Evolutionary conservation across 2,888 invertebrate species (phyloP), one percentile per base, ranked within the genome.

Genomic region (Taenaris catops): DNA sequence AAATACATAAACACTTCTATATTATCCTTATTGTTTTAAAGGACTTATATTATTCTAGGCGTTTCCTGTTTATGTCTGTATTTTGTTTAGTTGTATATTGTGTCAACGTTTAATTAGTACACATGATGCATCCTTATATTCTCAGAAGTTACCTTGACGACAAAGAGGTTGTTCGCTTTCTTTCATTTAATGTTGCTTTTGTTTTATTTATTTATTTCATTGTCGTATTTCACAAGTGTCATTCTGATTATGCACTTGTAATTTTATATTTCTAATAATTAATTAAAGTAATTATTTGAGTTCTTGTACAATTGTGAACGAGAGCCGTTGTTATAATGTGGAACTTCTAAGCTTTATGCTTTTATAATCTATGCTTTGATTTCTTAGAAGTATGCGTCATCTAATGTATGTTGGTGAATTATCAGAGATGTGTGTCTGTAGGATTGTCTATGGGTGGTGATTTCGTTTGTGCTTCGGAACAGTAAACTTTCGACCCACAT

Each of bases 41-140:
- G 26, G 10, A 23, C 9, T n/a, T n/a, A n/a, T 27, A 41, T 38
- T 34, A 23, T 38, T 31, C 38, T 21, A 32, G 24, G 11, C 34
- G 16, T 42, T 41, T 43, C 41, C 41, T 46, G 41, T 37, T 38
- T 41, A 33, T 40, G 37, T 34, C 11, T 28, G 19, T 12, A 28
- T n/a, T n/a, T 21, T 3, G 12, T 14, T 19, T 19, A 18, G n/a
- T n/a, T n/a, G n/a, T n/a, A 19, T 8, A 31, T 34, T 25, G 23
- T 25, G 9, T 10, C 8, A 23, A 1, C 14, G 19, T n/a, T 16
- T 31, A 24, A 34, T 38, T 27, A 27, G 25, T 34, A 25, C 19
- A 5, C 12, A 12, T 27, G 26, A 26, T 41, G 12, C 5, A 33
- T 31, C 8, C 14, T 16, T n/a, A 8, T 14, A 14, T 36, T 33